Conservation (phyloP, 92 coral and sea anemone genomes). For the Galaxea fascicularis region DNA sequence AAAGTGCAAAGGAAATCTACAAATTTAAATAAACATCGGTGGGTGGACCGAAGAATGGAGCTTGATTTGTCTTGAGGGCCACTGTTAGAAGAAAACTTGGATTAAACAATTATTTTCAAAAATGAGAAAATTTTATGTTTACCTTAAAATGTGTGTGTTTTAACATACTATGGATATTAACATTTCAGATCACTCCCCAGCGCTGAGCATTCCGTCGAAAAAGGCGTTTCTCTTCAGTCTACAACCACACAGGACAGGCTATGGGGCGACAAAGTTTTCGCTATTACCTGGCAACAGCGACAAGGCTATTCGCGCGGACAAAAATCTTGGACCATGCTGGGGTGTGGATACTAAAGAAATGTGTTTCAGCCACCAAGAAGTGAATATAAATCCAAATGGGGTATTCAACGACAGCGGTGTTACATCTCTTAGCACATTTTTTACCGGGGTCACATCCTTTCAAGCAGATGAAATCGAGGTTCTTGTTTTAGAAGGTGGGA, state of each 20-base stretch:
- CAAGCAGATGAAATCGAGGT: conserved; percentile 60
- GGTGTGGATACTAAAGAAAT: conserved; percentile 21
- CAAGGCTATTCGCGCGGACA: conserved; percentile 8
- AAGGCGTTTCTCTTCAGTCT: conserved; percentile 37
- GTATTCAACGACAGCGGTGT: background rate
- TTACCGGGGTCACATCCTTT: conserved; percentile 28
- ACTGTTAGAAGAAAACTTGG: too few relatives aligned
- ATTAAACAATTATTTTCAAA: too few relatives aligned
- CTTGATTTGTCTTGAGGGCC: too few relatives aligned
- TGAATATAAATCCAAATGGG: background rate
- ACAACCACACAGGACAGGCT: background rate
- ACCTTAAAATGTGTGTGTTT: too few relatives aligned
- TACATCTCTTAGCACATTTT: background rate
- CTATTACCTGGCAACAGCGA: background rate
- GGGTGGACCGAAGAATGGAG: too few relatives aligned
- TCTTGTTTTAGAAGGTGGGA: conserved; percentile 40
- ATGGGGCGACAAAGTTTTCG: background rate
- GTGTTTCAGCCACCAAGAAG: background rate
- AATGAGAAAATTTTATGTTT: too few relatives aligned
- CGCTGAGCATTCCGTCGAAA: background rate
- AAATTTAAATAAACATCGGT: too few relatives aligned
- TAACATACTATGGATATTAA: background rate
- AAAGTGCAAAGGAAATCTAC: too few relatives aligned
- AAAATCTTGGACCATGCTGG: conserved; percentile 7
- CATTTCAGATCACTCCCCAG: background rate